phyloP scores from a whole-genome alignment of 2,888 invertebrate genomes.

The Oasisia sp. region DNA sequence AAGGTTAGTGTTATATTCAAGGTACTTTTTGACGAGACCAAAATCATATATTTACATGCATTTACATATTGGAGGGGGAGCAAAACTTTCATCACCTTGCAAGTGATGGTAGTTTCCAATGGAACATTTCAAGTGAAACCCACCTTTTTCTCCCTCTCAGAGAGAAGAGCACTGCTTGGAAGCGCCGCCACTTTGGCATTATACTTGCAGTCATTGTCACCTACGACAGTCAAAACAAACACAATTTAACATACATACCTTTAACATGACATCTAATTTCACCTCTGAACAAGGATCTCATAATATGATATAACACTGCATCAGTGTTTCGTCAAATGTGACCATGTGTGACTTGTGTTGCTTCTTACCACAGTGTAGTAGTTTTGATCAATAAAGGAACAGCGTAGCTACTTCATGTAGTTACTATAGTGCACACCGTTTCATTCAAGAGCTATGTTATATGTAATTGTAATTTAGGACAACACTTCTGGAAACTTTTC shows the following conservation, averaged over 20 bases:
- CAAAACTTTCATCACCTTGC: no score
- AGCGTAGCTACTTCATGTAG: no score
- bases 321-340: not conserved
- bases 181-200: conserved; percentile 27
- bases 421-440: no score
- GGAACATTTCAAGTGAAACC: conserved; percentile 28
- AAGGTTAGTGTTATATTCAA: no score
- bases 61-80: not conserved
- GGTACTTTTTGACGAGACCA: no score
- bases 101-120: not conserved
- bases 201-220: conserved; percentile 34
- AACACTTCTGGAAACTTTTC: no score
- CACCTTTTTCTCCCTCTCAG: conserved; percentile 65
- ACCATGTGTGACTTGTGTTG: no score
- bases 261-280: not conserved
- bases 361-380: no score
- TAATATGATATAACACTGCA: not conserved
- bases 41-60: no score
- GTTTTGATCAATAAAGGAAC: no score
- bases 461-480: no score
- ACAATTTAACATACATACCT: not conserved
- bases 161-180: conserved; percentile 55
- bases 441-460: no score
- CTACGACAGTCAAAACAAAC: conserved; percentile 45
- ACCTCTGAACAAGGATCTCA: not conserved